Evolutionary conservation across 2,888 invertebrate genomes (phyloP).

Genomic region (Brenthis ino): DNA sequence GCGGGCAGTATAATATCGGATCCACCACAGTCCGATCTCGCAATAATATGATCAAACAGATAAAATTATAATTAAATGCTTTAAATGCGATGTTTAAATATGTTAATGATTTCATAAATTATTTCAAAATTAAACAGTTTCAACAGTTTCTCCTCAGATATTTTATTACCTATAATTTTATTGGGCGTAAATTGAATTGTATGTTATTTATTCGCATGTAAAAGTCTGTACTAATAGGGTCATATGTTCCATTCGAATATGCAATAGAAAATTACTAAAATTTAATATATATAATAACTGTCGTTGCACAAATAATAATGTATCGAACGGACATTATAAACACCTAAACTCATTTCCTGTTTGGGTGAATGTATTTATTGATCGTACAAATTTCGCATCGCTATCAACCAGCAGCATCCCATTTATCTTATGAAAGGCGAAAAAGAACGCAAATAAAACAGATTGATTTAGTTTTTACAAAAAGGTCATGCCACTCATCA

Average conservation of each 20-base stretch:
- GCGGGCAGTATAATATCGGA: conserved; percentile 31
- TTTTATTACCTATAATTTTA: conserved; percentile 4
- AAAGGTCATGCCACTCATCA: no score
- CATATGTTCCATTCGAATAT: not conserved
- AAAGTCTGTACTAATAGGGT: not conserved
- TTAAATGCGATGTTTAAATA: conserved; percentile 19
- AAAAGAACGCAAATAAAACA: no score
- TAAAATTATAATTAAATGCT: conserved; percentile 28
- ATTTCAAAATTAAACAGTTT: conserved; percentile 31
- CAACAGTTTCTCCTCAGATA: not conserved
- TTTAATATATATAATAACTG: no score
- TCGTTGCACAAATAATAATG: no score
- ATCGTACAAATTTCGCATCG: no score
- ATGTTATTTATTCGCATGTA: not conserved
- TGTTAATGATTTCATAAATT: conserved; percentile 33
- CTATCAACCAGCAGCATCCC: no score
- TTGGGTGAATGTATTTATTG: no score
- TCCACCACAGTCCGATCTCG: conserved; percentile 30
- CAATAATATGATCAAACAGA: conserved; percentile 27
- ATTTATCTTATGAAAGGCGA: no score
- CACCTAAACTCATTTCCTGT: no score
- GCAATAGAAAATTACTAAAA: no score
- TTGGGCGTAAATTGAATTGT: conserved; percentile 5
- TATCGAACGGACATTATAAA: no score
- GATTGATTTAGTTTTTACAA: no score